Conservation (phyloP, 1,140 invertebrate species). For the Atopsyche davidsoni region DNA sequence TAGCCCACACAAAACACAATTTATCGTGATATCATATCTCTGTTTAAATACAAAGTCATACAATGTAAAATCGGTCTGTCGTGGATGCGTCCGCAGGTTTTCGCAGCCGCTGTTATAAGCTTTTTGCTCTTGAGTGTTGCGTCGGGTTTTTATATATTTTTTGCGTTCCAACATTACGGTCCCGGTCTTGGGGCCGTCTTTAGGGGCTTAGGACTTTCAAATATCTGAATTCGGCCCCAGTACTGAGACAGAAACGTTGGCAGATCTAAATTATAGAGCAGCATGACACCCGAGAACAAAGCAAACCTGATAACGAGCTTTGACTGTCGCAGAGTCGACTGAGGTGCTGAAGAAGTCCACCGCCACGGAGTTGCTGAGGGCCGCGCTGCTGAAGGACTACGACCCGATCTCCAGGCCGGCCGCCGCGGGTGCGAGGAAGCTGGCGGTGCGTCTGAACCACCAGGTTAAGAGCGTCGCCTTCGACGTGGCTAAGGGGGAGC, state of each 20-base stretch:
- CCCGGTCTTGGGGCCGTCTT: too few relatives aligned
- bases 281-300: too few relatives aligned
- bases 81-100: too few relatives aligned
- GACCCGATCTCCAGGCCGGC: conserved; percentile 33
- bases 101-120: too few relatives aligned
- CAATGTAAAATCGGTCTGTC: conserved; percentile 11
- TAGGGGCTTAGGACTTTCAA: too few relatives aligned
- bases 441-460: conserved; percentile 1
- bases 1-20: conserved; percentile 5
- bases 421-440: background rate
- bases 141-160: too few relatives aligned
- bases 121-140: too few relatives aligned
- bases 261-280: too few relatives aligned
- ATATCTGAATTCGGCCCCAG: too few relatives aligned
- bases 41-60: conserved; percentile 11
- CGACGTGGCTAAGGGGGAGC: conserved; percentile 1
- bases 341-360: conserved; percentile 32
- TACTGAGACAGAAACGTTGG: too few relatives aligned
- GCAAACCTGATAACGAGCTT: too few relatives aligned
- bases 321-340: conserved; percentile 22
- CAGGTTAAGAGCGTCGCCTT: conserved; percentile 7
- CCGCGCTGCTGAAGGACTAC: conserved; percentile 33
- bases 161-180: too few relatives aligned
- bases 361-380: conserved; percentile 30
- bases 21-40: conserved; percentile 7